Base-by-base conservation (phyloP, 2,797 vertebrate species). In the Bovichtus variegatus region DNA sequence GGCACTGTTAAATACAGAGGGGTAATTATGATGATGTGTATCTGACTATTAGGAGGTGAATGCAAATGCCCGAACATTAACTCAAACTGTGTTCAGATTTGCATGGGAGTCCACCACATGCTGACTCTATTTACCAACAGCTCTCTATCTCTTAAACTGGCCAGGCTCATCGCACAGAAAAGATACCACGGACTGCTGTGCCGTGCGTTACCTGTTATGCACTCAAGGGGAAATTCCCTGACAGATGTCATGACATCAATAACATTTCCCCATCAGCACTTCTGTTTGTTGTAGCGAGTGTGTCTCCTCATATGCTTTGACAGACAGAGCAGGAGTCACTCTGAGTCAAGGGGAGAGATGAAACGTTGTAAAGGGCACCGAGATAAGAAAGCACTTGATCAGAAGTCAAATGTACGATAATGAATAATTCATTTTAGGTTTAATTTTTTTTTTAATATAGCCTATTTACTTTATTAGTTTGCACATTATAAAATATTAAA, bases 51-150 rank as follows among this genome's bases (percentile, higher is more conserved):
- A 51, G 67, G 60, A 79, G n/a, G 23, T 66, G 38, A n/a, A 92
- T 92, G 92, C 88, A 93, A 92, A 92, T 92, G 3, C 2, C 41
- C 47, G 40, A 49, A 81, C 82, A 81, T 57, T 57, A n/a, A 51
- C n/a, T 64, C 9, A 66, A n/a, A 1, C 38, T 84, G 80, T 84
- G 34, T 25, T 57, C 8, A 60, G 51, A 89, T 93, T 93, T 93
- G 88, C 91, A 91, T 93, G 47, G 19, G 29, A 63, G 46, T 53
- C 55, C 69, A 65, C 21, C 34, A 31, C 53, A 62, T 10, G 0
- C 13, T 13, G 34, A 6, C 63, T 44, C 27, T 78, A 43, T 83
- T 82, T 65, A 82, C 64, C 69, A 76, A 58, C 69, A 71, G 36
- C 25, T 19, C 21, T 31, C 9, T 36, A 43, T 27, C 27, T 78